Evolutionary conservation across 2,797 vertebrate genomes (phyloP), one percentile per base, ranked within the genome.

Genomic region (Anableps anableps): DNA sequence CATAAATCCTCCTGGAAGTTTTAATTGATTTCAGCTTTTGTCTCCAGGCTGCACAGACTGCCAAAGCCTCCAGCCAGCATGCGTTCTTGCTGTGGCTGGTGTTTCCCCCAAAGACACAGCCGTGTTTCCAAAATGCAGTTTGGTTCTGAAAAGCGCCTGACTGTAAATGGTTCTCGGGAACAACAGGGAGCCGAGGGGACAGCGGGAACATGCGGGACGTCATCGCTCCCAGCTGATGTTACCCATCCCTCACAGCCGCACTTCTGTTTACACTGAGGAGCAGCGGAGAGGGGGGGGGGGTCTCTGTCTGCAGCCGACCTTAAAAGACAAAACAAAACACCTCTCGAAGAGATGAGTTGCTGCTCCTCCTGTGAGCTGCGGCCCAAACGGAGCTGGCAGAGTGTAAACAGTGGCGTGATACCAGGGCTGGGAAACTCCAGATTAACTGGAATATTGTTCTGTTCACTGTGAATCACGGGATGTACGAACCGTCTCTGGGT

Each of bases 311-410:
- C 85, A 74, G 82, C 60, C 68, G 1, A 53, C 92, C 90, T 91
- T 89, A 85, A 91, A 91, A 93, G 91, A 93, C 89, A 84, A 83
- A 92, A 79, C 50, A 64, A 78, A 80, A 90, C 86, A 89, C 83
- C 88, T 87, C 85, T 62, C 47, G 8, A 43, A 84, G 85, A 85
- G 82, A 80, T 83, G 79, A 87, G 80, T 75, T 0, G 23, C 82
- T 50, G 64, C 79, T 83, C 62, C 76, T 85, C 81, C 55, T 86
- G 74, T 58, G 77, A 75, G 81, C 79, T 85, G 83, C 75, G 83
- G 84, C 86, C 77, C 38, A 31, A 83, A 43, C 71, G 79, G 78
- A 88, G 84, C 78, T 88, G 86, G 81, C 85, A 88, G 73, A 74
- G 51, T 85, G 29, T 68, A 74, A 77, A 89, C 55, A 84, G 83